These are phyloP conservation scores for Bombylius major DNA, from an alignment of 2,888 invertebrate species.

Conservation along the genomic window DNA sequence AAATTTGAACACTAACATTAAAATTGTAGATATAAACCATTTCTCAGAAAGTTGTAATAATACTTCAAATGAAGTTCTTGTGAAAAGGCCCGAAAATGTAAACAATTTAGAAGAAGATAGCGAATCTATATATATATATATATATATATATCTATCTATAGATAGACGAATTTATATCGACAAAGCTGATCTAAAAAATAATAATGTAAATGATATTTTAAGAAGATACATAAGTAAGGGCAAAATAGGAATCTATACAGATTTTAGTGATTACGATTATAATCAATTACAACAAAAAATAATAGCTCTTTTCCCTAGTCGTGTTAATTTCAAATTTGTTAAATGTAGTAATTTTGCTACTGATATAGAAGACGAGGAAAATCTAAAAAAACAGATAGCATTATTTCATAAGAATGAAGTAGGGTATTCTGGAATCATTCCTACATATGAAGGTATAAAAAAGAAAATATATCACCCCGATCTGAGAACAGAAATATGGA, in stretches of 20 bases:
- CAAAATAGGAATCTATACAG: conserved; percentile 5
- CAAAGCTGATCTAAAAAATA: not conserved
- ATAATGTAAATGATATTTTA: not conserved
- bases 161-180: conserved; percentile 1
- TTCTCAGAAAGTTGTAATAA: no score
- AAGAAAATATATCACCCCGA: conserved; percentile 12
- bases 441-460: conserved; percentile 11
- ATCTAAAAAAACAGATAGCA: conserved; percentile 9
- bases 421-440: conserved; percentile 11
- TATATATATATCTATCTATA: no score
- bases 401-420: conserved; percentile 11
- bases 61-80: no score
- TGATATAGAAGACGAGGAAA: conserved; percentile 9
- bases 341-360: conserved; percentile 13
- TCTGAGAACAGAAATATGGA: no score
- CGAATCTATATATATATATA: no score
- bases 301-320: no score
- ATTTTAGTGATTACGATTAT: conserved; percentile 5
- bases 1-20: no score
- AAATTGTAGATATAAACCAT: no score
- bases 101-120: not conserved
- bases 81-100: no score
- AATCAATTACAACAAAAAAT: conserved; percentile 2
- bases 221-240: not conserved
- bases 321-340: conserved; percentile 1